These are phyloP conservation scores for Anarhynchus alexandrinus DNA, from an alignment of 2,113 vertebrate genomes.

Conservation along the genomic window DNA sequence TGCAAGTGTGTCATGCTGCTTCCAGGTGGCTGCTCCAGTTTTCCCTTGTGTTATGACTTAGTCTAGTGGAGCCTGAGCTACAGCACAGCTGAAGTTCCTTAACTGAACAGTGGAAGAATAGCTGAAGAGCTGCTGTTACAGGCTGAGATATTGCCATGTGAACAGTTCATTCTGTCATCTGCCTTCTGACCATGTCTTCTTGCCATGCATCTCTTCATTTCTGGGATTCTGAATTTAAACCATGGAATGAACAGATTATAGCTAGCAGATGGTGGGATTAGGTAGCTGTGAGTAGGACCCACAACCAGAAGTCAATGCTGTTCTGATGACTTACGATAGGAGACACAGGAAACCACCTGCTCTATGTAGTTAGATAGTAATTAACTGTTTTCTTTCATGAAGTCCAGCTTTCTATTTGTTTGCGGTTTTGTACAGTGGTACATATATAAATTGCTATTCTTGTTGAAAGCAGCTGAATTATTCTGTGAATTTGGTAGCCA, in stretches of 20 bases:
- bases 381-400: not conserved
- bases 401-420: not conserved
- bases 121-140: not conserved
- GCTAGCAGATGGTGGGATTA: not conserved
- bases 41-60: not conserved
- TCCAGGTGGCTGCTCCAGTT: not conserved
- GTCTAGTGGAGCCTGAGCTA: not conserved
- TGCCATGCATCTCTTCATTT: not conserved
- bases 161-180: not conserved
- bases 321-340: not conserved
- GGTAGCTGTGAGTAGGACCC: not conserved
- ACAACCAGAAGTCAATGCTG: not conserved
- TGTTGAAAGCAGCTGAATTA: not conserved
- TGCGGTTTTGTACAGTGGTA: not conserved
- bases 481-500: not conserved
- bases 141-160: fast-evolving
- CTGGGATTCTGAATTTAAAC: not conserved
- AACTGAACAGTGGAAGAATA: not conserved
- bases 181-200: not conserved
- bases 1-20: not conserved
- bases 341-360: not conserved
- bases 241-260: not conserved
- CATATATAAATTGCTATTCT: not conserved
- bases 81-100: not conserved
- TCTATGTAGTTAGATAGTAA: not conserved